phyloP scores from a whole-genome alignment of 2,888 invertebrate species.

The Yponomeuta cagnagella region DNA sequence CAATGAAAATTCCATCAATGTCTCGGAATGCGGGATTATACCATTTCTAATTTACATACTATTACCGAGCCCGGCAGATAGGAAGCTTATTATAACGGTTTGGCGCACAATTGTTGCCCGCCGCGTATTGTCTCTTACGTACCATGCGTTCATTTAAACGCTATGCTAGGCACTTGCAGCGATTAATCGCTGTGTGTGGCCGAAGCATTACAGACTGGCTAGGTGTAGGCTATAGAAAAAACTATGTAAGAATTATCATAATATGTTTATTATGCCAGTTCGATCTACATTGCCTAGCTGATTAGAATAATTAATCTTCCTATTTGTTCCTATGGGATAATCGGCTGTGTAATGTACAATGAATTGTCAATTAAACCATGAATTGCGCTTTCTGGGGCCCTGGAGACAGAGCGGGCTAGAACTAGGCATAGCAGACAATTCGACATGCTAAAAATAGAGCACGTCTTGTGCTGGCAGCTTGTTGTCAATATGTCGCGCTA shows the following conservation, averaged over 20 bases:
- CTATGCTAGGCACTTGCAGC: too few species aligned
- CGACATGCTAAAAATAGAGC: slow-evolving; percentile 36
- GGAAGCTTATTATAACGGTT: background rate
- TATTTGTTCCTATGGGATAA: too few species aligned
- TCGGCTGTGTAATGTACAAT: too few species aligned
- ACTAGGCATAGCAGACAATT: slow-evolving; percentile 10
- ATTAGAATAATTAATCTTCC: too few species aligned
- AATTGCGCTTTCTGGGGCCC: background rate
- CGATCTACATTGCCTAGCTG: too few species aligned
- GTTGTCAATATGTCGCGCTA: slow-evolving; percentile 30
- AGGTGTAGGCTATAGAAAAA: too few species aligned
- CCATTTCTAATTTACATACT: slow-evolving; percentile 17
- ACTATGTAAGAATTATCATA: too few species aligned
- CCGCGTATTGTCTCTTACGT: background rate
- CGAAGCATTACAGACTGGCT: too few species aligned
- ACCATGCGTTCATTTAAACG: background rate
- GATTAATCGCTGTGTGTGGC: too few species aligned
- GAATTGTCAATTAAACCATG: too few species aligned
- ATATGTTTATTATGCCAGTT: too few species aligned
- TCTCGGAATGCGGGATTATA: slow-evolving; percentile 18
- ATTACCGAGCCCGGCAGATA: background rate
- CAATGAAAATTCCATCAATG: slow-evolving; percentile 37
- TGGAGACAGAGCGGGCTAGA: background rate
- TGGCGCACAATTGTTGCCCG: background rate
- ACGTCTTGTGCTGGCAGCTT: slow-evolving; percentile 26